Evolutionary conservation across 2,888 invertebrate genomes (phyloP), one percentile per base, ranked within the genome.

Genomic region (Callyntrura sp.): DNA sequence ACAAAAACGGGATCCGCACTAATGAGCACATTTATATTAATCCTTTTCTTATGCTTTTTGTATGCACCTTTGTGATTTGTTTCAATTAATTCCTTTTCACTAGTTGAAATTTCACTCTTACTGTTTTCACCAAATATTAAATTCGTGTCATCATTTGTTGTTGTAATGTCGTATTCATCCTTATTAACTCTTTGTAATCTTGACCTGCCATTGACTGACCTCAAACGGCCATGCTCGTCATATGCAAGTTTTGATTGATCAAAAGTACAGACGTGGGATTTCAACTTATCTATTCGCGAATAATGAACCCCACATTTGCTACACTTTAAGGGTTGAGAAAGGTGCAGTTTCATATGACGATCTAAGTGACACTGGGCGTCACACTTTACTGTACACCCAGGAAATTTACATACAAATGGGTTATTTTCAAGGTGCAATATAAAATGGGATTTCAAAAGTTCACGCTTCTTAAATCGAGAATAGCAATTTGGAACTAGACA

Each of bases 291-390:
- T 5, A 51, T 83, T 23, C 88, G 23, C 0, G 88, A 73, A n/a
- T 88, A 88, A 8, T 8, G 20, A 5, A 83, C 60, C 0, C 65
- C 62, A 43, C 88, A 88, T 51, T 88, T 88, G 0, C 45, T 0
- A 57, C 88, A 88, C 9, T 14, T 17, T 12, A 60, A 5, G n/a
- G 9, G 57, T 43, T 81, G 45, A 8, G 17, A 60, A 5, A n/a
- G 28, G 23, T 88, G 88, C n/a, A 88, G 25, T 17, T 65, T 82
- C 83, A 88, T 82, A 12, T 88, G 88, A 3, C 88, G 73, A 20
- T 82, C 35, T 48, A 88, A 55, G n/a, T 88, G 88, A 62, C 87
- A 88, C 60, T 82, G 82, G 3, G 87, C 87, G 62, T 88, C 87
- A 48, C 87, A 88, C 73, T 88, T 81, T 12, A 88, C 87, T 0